Evolutionary conservation across 2,113 vertebrate genomes (phyloP).

Genomic region (Mormyrus lacerda): DNA sequence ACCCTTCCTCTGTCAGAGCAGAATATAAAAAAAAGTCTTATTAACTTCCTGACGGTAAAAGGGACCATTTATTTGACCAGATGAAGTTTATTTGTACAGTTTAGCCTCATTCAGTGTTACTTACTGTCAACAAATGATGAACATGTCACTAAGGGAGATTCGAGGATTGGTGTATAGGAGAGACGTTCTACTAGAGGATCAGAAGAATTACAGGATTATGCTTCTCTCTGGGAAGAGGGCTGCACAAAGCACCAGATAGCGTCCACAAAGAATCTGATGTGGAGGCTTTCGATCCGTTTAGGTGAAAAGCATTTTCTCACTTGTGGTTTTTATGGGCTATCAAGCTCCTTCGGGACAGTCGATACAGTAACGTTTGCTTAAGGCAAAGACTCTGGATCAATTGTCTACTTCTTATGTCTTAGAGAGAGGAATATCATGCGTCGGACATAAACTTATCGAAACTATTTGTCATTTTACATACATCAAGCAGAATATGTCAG

Average conservation of each 20-base stretch:
- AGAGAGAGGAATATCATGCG: constrained; percentile 63
- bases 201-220: constrained; percentile 46
- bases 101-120: constrained; percentile 33
- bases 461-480: not conserved
- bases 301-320: not conserved
- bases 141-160: constrained; percentile 37
- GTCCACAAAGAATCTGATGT: constrained; percentile 29
- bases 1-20: constrained; percentile 18
- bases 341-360: not conserved
- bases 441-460: constrained; percentile 49
- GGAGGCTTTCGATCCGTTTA: not conserved
- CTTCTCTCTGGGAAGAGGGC: constrained; percentile 32
- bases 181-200: constrained; percentile 31
- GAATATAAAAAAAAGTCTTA: constrained; percentile 43
- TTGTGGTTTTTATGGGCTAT: not conserved
- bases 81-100: constrained; percentile 40
- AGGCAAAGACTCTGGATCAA: constrained; percentile 59
- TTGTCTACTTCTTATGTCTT: constrained; percentile 63
- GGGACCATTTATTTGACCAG: constrained; percentile 30
- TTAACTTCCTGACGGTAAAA: constrained; percentile 41
- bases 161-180: not conserved
- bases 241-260: constrained; percentile 30
- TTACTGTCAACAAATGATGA: constrained; percentile 29
- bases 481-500: not conserved
- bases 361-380: constrained; percentile 43